These are phyloP conservation scores for Megaceryle alcyon DNA, from an alignment of 2,797 vertebrate species.

Conservation along the genomic window DNA sequence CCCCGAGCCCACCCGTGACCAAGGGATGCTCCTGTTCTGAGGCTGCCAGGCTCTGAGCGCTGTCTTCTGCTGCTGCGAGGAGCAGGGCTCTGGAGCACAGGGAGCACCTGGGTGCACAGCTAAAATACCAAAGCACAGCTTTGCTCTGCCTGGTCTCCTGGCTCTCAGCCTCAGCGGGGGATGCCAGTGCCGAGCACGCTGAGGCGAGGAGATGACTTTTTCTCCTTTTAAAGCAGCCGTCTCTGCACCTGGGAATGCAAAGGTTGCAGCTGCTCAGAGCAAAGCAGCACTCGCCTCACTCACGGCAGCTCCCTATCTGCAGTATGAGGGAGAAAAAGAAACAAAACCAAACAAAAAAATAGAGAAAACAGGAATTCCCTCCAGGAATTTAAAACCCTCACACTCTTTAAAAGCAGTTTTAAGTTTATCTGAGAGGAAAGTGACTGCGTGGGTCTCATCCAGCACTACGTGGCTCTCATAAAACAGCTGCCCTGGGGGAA, in stretches of 20 bases:
- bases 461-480: not conserved
- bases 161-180: not conserved
- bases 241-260: not conserved
- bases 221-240: not conserved
- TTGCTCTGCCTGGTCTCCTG: not conserved
- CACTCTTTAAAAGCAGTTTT: not conserved
- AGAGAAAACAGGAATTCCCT: not conserved
- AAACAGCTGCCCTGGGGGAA: not conserved
- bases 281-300: not conserved
- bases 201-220: not conserved
- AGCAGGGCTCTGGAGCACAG: not conserved
- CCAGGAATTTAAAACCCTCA: not conserved
- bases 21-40: not conserved
- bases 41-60: fast-evolving
- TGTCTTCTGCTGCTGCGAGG: not conserved
- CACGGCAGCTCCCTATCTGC: not conserved
- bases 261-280: not conserved
- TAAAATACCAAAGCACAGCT: not conserved
- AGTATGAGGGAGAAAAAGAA: not conserved
- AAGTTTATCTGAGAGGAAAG: not conserved
- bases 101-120: not conserved
- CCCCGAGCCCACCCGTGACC: not conserved
- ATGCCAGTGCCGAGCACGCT: not conserved
- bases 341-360: not conserved
- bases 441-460: not conserved